phyloP scores from a whole-genome alignment of 2,113 vertebrate species.

The Antidorcas marsupialis region DNA sequence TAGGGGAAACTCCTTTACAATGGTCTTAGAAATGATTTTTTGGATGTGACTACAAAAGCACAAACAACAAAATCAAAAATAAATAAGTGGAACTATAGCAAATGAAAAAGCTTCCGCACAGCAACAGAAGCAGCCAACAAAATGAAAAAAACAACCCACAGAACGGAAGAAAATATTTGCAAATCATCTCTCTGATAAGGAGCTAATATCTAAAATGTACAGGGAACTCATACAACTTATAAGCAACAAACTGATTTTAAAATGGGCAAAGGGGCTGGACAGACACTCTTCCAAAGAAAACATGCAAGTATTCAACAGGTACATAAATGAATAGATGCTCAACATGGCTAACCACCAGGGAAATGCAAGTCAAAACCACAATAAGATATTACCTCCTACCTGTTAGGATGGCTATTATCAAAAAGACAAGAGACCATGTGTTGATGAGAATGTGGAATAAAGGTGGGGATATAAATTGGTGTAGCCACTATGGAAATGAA shows the following conservation, averaged over 20 bases:
- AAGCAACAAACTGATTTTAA: not conserved
- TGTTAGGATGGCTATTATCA: not conserved
- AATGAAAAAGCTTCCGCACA: not conserved
- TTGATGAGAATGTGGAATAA: not conserved
- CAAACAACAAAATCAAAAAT: not conserved
- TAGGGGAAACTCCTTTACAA: not conserved
- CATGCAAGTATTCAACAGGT: not conserved
- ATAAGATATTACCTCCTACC: not conserved
- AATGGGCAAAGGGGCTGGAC: not conserved
- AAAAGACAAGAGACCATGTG: not conserved
- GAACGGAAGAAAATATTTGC: not conserved
- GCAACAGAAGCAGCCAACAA: not conserved
- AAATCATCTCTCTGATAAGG: not conserved
- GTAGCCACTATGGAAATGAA: not conserved
- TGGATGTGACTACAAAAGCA: not conserved
- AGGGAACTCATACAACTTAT: not conserved
- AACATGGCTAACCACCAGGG: not conserved
- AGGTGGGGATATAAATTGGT: not conserved
- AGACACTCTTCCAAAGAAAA: not conserved
- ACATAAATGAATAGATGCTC: not conserved
- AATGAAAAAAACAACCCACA: not conserved
- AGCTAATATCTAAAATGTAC: not conserved
- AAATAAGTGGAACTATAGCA: not conserved
- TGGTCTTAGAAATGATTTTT: not conserved
- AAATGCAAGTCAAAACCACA: not conserved